These are phyloP conservation scores for Microctenopoma steveboyesi DNA, from an alignment of 2,797 vertebrate species.

Conservation along the genomic window DNA sequence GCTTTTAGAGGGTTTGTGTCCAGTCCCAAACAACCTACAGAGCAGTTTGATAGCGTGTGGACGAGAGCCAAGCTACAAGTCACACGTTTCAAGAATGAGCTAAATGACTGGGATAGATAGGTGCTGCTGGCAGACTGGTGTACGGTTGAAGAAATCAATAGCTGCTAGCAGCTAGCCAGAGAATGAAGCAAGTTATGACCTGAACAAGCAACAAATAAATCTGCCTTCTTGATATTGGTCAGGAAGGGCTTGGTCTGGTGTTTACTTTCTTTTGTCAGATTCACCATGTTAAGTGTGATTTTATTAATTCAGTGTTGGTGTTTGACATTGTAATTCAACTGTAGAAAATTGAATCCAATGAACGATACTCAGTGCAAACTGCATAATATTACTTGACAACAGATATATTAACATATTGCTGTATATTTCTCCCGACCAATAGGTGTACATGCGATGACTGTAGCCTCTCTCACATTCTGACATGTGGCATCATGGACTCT, in stretches of 20 bases:
- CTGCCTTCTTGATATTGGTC: neutral
- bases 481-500: constrained; percentile 98
- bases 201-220: neutral
- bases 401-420: neutral
- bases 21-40: neutral
- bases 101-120: neutral
- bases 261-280: neutral
- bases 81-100: too few relatives aligned
- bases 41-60: neutral
- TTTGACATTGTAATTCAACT: too few relatives aligned
- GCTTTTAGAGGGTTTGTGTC: neutral
- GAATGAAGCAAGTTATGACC: neutral
- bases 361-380: neutral
- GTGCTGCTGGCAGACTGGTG: neutral
- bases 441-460: constrained; percentile 99
- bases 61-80: neutral
- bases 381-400: too few relatives aligned
- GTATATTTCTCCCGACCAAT: constrained; percentile 15
- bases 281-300: too few relatives aligned
- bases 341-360: neutral
- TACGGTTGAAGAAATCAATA: neutral
- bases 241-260: neutral
- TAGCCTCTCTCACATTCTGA: constrained; percentile 98
- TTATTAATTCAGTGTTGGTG: too few relatives aligned
- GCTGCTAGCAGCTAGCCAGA: neutral